A percentile compares a stretch with the other conserved stretches of the same genome.
phyloP scores from a whole-genome alignment of 2,113 vertebrate species.

The Amazona vittata region DNA sequence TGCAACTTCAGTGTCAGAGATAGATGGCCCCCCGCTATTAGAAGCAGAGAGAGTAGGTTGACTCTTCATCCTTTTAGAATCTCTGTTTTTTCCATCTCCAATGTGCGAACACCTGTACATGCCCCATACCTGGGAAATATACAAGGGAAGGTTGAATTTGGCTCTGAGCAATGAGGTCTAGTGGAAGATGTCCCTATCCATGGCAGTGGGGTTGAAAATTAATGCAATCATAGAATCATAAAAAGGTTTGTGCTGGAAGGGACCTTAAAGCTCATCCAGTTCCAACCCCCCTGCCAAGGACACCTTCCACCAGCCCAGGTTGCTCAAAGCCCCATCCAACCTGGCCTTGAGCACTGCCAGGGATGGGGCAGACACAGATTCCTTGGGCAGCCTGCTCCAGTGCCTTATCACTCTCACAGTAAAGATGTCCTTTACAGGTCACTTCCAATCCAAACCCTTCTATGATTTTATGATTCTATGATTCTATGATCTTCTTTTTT shows the following conservation, averaged over 20 bases:
- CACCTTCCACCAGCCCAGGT: neutral
- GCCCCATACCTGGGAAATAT: neutral
- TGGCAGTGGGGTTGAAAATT: fast-evolving
- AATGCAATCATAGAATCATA: neutral
- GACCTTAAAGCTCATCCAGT: neutral
- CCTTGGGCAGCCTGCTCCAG: neutral
- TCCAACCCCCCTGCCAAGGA: neutral
- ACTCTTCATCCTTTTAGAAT: neutral
- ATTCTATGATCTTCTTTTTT: neutral
- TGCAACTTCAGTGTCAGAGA: neutral
- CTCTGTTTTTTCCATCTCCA: neutral
- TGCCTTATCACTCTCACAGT: neutral
- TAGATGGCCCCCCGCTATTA: neutral
- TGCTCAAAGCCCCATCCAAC: neutral
- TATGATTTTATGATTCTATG: neutral
- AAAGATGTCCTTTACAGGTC: neutral
- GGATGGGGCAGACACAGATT: neutral
- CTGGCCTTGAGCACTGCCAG: neutral
- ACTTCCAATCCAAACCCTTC: neutral
- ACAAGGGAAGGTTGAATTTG: neutral
- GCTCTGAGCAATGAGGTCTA: neutral
- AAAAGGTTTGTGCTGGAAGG: neutral
- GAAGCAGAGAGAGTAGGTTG: neutral
- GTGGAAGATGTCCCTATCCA: neutral
- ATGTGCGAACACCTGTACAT: neutral